phyloP scores from a whole-genome alignment of 2,113 vertebrate species.

The Pontoporia blainvillei region DNA sequence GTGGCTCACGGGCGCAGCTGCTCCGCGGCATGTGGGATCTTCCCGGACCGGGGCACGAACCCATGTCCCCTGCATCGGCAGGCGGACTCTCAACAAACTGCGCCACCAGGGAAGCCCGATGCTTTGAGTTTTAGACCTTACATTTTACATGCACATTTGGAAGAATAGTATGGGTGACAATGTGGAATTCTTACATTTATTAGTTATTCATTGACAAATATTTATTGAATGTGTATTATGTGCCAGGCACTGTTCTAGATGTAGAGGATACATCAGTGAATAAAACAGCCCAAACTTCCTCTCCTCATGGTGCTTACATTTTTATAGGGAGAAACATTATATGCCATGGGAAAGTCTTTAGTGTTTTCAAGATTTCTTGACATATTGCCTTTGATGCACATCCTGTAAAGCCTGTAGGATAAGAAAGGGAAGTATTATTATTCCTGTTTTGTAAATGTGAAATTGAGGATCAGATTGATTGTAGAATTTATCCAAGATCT shows the following conservation, averaged over 20 bases:
- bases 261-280: neutral
- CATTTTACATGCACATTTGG: neutral
- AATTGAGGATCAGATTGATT: neutral
- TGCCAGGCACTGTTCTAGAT: neutral
- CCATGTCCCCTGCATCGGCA: no score
- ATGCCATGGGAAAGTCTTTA: neutral
- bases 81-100: no score
- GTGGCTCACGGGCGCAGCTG: no score
- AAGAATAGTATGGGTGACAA: neutral
- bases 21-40: no score
- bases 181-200: neutral
- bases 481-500: neutral
- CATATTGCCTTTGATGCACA: neutral
- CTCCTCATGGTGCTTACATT: neutral
- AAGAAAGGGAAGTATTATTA: neutral
- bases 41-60: no score
- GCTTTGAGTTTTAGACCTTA: neutral
- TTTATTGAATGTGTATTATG: neutral
- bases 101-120: no score
- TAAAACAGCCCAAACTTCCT: neutral
- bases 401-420: neutral
- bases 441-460: neutral
- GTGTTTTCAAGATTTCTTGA: neutral
- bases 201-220: neutral
- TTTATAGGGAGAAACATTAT: neutral